Percentiles rank a stretch among this genome's conserved stretches.
Evolutionary conservation across 2,888 invertebrate species (phyloP).

Genomic region (Aspidiotus rigidus): DNA sequence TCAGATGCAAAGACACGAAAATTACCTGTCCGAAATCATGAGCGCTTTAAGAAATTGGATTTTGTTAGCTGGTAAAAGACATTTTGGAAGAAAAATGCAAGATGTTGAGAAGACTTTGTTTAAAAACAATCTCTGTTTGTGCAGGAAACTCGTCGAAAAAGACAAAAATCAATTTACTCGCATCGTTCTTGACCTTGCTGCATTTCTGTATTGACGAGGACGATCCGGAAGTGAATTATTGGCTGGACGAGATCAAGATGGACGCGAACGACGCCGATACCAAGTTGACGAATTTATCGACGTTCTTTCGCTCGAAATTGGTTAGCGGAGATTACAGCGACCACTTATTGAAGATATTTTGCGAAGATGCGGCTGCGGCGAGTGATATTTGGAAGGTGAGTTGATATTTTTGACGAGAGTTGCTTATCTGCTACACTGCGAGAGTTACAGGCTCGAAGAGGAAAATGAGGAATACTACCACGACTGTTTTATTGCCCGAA

Average conservation of each 20-base stretch:
- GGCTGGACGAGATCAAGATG: constrained; percentile 16
- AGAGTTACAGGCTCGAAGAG: neutral
- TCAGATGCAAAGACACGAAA: constrained; percentile 25
- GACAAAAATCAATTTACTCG: constrained; percentile 23
- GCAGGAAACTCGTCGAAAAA: constrained; percentile 27
- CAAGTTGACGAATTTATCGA: constrained; percentile 7
- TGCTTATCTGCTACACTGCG: too few relatives aligned
- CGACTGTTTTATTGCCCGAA: too few relatives aligned
- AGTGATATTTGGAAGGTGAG: constrained; percentile 71
- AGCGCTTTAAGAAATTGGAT: constrained; percentile 24
- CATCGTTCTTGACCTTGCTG: constrained; percentile 28
- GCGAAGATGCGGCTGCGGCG: constrained; percentile 77
- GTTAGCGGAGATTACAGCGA: constrained; percentile 57
- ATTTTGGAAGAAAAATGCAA: too few relatives aligned
- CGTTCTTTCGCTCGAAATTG: constrained; percentile 21
- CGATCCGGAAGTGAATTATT: constrained; percentile 22
- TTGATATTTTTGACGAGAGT: neutral
- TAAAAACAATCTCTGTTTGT: neutral
- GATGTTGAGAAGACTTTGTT: neutral
- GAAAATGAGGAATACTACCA: too few relatives aligned
- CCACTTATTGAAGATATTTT: constrained; percentile 67
- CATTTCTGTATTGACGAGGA: constrained; percentile 25
- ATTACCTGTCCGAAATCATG: constrained; percentile 20
- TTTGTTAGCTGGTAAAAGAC: constrained; percentile 6
- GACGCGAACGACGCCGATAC: constrained; percentile 6